Base-by-base conservation (phyloP, 2,113 vertebrate species). In the Onychostruthus taczanowskii region DNA sequence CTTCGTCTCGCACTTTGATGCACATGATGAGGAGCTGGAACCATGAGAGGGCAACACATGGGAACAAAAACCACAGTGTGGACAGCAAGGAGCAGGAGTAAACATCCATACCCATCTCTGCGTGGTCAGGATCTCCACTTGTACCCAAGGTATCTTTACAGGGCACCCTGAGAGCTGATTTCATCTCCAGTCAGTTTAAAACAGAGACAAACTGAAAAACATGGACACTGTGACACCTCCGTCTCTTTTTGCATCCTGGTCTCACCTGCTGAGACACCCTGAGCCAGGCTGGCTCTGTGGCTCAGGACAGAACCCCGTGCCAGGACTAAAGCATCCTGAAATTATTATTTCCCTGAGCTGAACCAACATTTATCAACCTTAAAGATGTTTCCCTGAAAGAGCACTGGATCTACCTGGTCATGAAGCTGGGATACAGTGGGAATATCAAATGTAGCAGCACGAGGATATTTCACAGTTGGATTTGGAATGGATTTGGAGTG, bases 381-480 rank as follows among this genome's bases (percentile, higher is more conserved):
- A 15, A 61, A 49, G 16, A 21, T 18, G 37, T 44, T 59, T 31
- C 19, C 33, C 35, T 73, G 27, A 19, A 41, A 75, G 52, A 85
- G 7, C 47, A 11, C 27, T 9, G 23, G 21, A 16, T 46, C 44
- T 46, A 2, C 30, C 16, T 46, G 9, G 6, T 6, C 5, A 1
- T 6, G 27, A 31, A 59, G 26, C 2, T 9, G 20, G n/a, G 43
- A 23, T 10, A 15, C 24, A 16, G 3, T 6, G 30, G 50, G 35
- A 94, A 70, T 17, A 31, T 35, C 15, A 27, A 21, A 6, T 0
- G 9, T 7, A 10, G 5, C 3, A 37, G 24, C 21, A 67, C 2
- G 0, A 26, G 31, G 64, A n/a, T 17, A 16, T 6, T 20, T 27
- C 37, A 33, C 37, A 23, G 53, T 1, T 23, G 2, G 49, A 19